Evolutionary conservation across 2,888 invertebrate species (phyloP).

Genomic region (Dione vanillae): DNA sequence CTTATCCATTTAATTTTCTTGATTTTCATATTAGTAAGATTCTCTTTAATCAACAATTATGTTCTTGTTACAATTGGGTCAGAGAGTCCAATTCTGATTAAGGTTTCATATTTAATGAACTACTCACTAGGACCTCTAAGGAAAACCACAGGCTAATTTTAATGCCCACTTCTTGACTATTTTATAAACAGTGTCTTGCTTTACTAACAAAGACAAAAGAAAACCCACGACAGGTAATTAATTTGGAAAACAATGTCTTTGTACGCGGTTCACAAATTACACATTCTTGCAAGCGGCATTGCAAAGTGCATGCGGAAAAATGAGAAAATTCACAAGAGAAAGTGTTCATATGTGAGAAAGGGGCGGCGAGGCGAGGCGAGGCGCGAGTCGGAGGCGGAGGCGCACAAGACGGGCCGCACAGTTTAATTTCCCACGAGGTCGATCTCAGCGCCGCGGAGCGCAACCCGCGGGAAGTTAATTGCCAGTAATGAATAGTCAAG

Average conservation of each 20-base stretch:
- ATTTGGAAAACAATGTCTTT: conserved; percentile 47
- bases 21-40: not conserved
- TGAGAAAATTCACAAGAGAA: conserved; percentile 74
- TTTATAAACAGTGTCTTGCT: conserved; percentile 54
- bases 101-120: conserved; percentile 81
- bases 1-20: not conserved
- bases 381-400: conserved; percentile 64
- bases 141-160: conserved; percentile 76
- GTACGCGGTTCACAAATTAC: conserved; percentile 48
- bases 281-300: conserved; percentile 52
- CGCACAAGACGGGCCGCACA: conserved; percentile 80
- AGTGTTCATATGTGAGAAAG: conserved; percentile 77
- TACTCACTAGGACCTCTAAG: conserved; percentile 68
- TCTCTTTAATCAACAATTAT: not conserved
- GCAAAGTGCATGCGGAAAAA: conserved; percentile 66
- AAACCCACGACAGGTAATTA: conserved; percentile 48
- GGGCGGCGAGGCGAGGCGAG: conserved; percentile 56
- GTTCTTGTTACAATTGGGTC: not conserved
- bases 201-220: conserved; percentile 50
- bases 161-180: conserved; percentile 68
- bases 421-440: conserved; percentile 85
- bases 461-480: conserved; percentile 84
- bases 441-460: conserved; percentile 81
- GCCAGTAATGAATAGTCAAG: conserved; percentile 84
- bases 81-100: conserved; percentile 72